phyloP scores from a whole-genome alignment of 2,888 invertebrate species.

The Arrhopalites spinosus region DNA sequence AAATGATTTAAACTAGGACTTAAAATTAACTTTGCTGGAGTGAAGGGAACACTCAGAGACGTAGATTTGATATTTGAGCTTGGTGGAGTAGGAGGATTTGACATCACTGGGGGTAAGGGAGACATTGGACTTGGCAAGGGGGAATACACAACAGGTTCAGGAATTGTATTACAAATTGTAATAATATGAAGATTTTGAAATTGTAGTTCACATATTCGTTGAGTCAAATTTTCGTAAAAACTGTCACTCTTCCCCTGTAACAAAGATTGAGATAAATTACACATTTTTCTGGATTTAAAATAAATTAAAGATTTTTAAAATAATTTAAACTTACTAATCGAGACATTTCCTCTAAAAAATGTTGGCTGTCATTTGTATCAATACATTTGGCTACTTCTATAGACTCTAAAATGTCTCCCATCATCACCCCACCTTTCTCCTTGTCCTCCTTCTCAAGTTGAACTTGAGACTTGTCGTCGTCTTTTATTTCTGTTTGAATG shows the following conservation, averaged over 20 bases:
- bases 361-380: constrained; percentile 54
- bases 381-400: constrained; percentile 39
- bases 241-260: constrained; percentile 51
- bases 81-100: neutral
- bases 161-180: constrained; percentile 51
- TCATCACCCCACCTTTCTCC: neutral
- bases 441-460: neutral
- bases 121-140: constrained; percentile 53
- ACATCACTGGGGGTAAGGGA: constrained; percentile 35
- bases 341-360: constrained; percentile 54
- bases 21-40: constrained; percentile 36
- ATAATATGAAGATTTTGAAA: constrained; percentile 55
- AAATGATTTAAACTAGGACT: constrained; percentile 41
- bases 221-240: constrained; percentile 54
- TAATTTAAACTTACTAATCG: constrained; percentile 35
- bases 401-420: neutral
- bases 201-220: constrained; percentile 54
- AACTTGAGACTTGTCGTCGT: neutral
- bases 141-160: constrained; percentile 48
- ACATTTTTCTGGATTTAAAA: too few species aligned
- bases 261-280: too few species aligned
- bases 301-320: too few species aligned
- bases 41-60: constrained; percentile 20
- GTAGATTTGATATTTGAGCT: neutral
- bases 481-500: neutral